These are phyloP conservation scores for Botrylloides violaceus DNA, from an alignment of 23 tunicate species.

Conservation along the genomic window DNA sequence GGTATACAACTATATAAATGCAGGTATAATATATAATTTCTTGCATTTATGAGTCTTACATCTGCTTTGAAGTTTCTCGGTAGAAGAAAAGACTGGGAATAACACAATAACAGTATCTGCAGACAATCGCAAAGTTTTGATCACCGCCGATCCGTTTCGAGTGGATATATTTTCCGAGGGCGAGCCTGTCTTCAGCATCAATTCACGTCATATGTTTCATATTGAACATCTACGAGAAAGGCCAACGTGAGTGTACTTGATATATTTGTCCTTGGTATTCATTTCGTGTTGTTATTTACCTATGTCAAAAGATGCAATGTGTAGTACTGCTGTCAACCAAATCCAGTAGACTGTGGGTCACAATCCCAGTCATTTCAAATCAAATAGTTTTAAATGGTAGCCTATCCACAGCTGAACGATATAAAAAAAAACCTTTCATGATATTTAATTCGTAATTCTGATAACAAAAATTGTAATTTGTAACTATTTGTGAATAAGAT, in stretches of 20 bases:
- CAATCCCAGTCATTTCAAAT: too few species aligned
- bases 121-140: conserved; percentile 20
- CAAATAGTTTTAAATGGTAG: too few species aligned
- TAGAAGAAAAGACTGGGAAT: conserved; percentile 4
- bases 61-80: conserved; percentile 25
- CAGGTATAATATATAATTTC: too few species aligned
- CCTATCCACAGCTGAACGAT: too few species aligned
- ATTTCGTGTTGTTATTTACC: background rate
- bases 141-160: conserved; percentile 66
- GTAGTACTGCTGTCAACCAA: too few species aligned
- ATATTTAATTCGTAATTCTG: background rate
- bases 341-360: too few species aligned
- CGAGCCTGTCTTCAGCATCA: conserved; percentile 82
- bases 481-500: too few species aligned
- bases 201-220: conserved; percentile 61
- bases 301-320: background rate
- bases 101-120: conserved; percentile 27
- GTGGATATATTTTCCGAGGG: conserved; percentile 67
- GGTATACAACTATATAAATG: too few species aligned
- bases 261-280: too few species aligned
- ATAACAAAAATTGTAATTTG: too few species aligned
- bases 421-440: background rate
- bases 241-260: conserved; percentile 59
- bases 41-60: too few species aligned
- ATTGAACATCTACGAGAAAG: conserved; percentile 85